These are phyloP conservation scores for Sinocyclocheilus anophthalmus DNA, from an alignment of 2,113 vertebrate species.

Conservation along the genomic window DNA sequence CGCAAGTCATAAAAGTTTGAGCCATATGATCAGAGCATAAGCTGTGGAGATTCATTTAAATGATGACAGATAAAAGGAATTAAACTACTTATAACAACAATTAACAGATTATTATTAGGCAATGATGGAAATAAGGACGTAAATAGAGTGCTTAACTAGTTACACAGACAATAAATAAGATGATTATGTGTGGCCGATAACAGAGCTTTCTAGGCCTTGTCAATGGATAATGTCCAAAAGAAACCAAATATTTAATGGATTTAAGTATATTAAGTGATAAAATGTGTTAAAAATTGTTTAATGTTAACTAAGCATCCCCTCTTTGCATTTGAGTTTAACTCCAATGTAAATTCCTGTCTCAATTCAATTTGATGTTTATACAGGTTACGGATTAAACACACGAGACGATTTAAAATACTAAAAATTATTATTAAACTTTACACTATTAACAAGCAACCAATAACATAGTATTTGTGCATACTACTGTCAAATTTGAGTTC, in stretches of 20 bases:
- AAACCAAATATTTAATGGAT: background rate
- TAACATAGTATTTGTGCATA: background rate
- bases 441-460: background rate
- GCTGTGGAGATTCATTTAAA: background rate
- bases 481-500: background rate
- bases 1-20: constrained; percentile 21
- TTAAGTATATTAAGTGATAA: background rate
- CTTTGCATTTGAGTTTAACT: too few relatives aligned
- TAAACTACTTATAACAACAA: background rate
- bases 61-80: background rate
- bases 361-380: too few relatives aligned
- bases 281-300: background rate
- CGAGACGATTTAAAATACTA: too few relatives aligned
- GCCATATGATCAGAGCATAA: constrained; percentile 1
- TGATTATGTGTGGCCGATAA: too few relatives aligned
- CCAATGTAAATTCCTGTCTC: too few relatives aligned
- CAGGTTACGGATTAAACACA: too few relatives aligned
- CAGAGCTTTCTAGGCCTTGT: background rate
- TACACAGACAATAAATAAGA: background rate
- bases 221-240: background rate
- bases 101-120: background rate
- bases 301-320: too few relatives aligned
- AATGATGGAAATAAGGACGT: background rate
- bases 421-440: too few relatives aligned
- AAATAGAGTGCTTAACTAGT: background rate